Evolutionary conservation across 2,888 invertebrate species (phyloP).

Genomic region (Caenorhabditis doughertyi): DNA sequence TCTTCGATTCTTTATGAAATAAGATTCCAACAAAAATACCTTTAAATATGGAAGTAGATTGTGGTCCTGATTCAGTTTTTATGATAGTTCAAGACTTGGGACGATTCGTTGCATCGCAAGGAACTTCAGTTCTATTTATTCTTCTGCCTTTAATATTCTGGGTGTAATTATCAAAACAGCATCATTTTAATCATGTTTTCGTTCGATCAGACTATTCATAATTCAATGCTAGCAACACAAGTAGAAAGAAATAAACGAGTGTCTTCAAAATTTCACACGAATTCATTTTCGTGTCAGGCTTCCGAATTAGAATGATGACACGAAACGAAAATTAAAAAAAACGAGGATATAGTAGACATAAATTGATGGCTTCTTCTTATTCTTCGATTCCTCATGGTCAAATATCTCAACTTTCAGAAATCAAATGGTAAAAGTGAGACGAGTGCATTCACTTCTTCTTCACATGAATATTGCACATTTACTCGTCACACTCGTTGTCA

Average conservation of each 20-base stretch:
- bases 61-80: no score
- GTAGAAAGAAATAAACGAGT: neutral
- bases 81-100: no score
- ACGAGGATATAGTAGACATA: neutral
- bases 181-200: slow-evolving; percentile 3
- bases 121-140: no score
- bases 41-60: no score
- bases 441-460: slow-evolving; percentile 79
- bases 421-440: slow-evolving; percentile 77
- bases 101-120: no score
- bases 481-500: slow-evolving; percentile 77
- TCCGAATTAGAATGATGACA: slow-evolving; percentile 18
- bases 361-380: neutral
- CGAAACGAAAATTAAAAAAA: slow-evolving; percentile 1
- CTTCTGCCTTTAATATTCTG: no score
- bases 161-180: no score
- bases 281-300: slow-evolving; percentile 28
- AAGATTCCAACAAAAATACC: no score
- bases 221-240: neutral
- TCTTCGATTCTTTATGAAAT: neutral
- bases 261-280: neutral
- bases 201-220: neutral
- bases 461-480: slow-evolving; percentile 82
- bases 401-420: slow-evolving; percentile 69
- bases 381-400: neutral